Percentiles rank a stretch among this genome's conserved stretches.
phyloP scores from a whole-genome alignment of 2,888 invertebrate genomes.

The Oasisia sp. region DNA sequence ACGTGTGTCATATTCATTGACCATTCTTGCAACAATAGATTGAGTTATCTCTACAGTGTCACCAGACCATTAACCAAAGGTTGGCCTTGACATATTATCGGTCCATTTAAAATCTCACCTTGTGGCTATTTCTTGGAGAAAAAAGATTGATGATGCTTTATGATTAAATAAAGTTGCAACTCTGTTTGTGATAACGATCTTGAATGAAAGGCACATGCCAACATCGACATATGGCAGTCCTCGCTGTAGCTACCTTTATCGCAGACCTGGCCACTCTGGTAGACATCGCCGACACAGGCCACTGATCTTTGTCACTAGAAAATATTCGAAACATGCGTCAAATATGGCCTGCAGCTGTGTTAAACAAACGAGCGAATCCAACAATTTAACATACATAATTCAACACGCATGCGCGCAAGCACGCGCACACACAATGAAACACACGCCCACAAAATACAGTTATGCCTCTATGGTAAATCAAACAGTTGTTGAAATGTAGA shows the following conservation, averaged over 20 bases:
- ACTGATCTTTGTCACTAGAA: no score
- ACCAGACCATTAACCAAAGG: background rate
- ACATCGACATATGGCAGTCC: background rate
- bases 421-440: no score
- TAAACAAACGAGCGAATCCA: no score
- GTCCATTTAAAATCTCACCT: background rate
- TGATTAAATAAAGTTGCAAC: background rate
- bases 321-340: no score
- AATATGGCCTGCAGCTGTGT: no score
- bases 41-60: background rate
- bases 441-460: no score
- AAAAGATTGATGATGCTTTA: background rate
- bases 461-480: no score
- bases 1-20: no score
- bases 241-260: background rate
- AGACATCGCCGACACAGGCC: no score
- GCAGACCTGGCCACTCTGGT: background rate
- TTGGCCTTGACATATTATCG: background rate
- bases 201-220: background rate
- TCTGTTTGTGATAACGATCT: background rate
- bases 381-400: no score
- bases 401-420: no score
- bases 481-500: no score
- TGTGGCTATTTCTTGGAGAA: background rate
- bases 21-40: background rate